These are phyloP conservation scores for Leptogaster cylindrica DNA, from an alignment of 2,888 invertebrate genomes.

Conservation along the genomic window DNA sequence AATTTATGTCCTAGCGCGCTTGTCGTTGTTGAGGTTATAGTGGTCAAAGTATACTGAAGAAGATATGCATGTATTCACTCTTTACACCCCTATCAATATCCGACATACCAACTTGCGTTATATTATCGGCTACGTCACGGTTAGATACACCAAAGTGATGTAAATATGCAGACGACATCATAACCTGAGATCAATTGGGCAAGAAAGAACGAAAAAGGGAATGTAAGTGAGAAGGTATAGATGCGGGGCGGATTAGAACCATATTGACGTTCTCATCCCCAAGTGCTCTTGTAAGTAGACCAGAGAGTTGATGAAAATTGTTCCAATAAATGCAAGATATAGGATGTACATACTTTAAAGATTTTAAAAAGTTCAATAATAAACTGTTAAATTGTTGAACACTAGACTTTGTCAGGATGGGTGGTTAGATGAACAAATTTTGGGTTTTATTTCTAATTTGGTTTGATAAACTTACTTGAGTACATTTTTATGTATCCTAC, in stretches of 20 bases:
- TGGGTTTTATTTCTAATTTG: no score
- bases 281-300: constrained; percentile 25
- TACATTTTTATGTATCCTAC: no score
- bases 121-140: background rate
- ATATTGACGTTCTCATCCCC: constrained; percentile 35
- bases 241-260: background rate
- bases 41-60: background rate
- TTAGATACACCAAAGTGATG: constrained; percentile 24
- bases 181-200: constrained; percentile 29
- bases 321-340: no score
- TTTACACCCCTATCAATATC: background rate
- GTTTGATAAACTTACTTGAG: no score
- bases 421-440: no score
- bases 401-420: no score
- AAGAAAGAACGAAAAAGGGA: background rate
- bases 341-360: no score
- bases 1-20: constrained; percentile 3
- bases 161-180: constrained; percentile 28
- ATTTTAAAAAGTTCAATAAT: no score
- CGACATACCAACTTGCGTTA: background rate
- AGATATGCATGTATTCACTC: background rate
- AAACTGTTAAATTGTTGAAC: no score
- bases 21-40: background rate
- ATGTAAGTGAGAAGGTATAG: background rate
- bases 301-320: no score